Conservation (phyloP, 2,888 invertebrate genomes). For the Polymixis lichenea region DNA sequence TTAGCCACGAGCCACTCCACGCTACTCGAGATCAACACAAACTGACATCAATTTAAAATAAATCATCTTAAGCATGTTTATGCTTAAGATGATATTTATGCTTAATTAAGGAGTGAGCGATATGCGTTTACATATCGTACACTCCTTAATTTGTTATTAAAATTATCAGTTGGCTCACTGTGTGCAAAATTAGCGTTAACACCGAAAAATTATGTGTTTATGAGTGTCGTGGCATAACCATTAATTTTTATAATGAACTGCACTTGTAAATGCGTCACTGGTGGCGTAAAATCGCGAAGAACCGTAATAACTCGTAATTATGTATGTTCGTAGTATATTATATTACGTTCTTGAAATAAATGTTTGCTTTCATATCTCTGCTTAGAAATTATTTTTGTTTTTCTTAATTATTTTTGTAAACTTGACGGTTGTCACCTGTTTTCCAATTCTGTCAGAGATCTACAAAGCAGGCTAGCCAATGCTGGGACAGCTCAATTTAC, state of each 20-base stretch:
- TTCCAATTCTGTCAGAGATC: background rate
- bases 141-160: slow-evolving; percentile 17
- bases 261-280: slow-evolving; percentile 59
- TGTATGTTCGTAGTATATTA: slow-evolving; percentile 17
- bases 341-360: slow-evolving; percentile 23
- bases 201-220: slow-evolving; percentile 19
- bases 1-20: background rate
- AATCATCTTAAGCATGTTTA: slow-evolving; percentile 11
- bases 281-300: slow-evolving; percentile 49
- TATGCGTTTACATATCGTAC: too few species aligned
- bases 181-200: slow-evolving; percentile 26
- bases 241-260: slow-evolving; percentile 58
- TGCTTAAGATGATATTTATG: too few species aligned
- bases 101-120: too few species aligned
- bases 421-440: background rate
- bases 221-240: slow-evolving; percentile 21
- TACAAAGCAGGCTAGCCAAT: background rate
- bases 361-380: background rate
- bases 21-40: background rate
- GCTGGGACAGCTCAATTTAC: background rate
- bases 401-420: background rate
- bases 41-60: background rate
- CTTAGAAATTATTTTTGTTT: background rate
- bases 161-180: slow-evolving; percentile 41
- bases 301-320: slow-evolving; percentile 45